Evolutionary conservation across 2,888 invertebrate genomes (phyloP).

Genomic region (Oscheius sp.): DNA sequence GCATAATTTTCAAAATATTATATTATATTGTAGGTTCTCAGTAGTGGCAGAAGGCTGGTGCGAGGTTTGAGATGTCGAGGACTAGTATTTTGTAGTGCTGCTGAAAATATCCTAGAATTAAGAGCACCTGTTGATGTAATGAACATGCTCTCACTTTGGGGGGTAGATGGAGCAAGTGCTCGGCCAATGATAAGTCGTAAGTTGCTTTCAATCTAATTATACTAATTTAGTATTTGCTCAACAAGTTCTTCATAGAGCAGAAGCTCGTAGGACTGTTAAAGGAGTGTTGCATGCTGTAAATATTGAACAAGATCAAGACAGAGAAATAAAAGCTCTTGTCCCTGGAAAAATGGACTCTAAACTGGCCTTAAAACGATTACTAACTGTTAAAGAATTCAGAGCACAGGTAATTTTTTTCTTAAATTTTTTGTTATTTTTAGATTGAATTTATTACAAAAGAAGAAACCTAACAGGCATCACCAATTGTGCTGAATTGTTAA

Average conservation of each 20-base stretch:
- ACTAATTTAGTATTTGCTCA: conserved; percentile 54
- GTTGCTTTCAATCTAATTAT: conserved; percentile 33
- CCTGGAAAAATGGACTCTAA: conserved; percentile 1
- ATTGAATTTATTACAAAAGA: neutral
- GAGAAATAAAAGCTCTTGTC: neutral
- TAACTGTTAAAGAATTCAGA: conserved; percentile 28
- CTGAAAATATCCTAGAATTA: conserved; percentile 59
- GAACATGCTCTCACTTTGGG: conserved; percentile 66
- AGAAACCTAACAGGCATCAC: too few species aligned
- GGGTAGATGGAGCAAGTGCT: conserved; percentile 43
- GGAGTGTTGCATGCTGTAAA: conserved; percentile 57
- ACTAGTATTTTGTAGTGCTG: conserved; percentile 59
- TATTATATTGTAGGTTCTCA: conserved; percentile 45
- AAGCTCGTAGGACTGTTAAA: conserved; percentile 60
- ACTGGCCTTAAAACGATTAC: conserved; percentile 16
- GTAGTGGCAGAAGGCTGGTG: conserved; percentile 57
- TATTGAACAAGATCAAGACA: conserved; percentile 1
- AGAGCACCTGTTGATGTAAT: conserved; percentile 69
- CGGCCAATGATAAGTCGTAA: conserved; percentile 59
- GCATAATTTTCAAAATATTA: neutral
- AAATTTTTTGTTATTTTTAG: neutral
- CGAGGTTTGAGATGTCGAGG: conserved; percentile 48
- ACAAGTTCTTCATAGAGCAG: conserved; percentile 60
- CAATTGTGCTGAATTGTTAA: too few species aligned
- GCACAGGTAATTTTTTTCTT: conserved; percentile 16